Base-by-base conservation (phyloP, 1,140 invertebrate genomes). In the Asbolus verrucosus region DNA sequence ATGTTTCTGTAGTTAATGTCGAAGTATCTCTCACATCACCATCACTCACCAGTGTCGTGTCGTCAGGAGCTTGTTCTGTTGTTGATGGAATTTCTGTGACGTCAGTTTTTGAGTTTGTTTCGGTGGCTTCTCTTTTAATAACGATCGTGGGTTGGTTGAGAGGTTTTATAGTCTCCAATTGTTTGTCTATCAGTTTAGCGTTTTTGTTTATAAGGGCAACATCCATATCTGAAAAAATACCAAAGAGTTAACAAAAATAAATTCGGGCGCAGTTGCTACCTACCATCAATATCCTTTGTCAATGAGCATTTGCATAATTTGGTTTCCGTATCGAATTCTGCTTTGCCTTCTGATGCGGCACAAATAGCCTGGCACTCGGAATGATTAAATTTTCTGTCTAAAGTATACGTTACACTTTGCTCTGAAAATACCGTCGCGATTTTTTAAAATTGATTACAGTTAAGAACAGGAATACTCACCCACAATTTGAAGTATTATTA, bases 321-420 rank as follows among this genome's bases (percentile, higher is more conserved):
- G 14, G 21, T 24, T 24, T 54, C 46, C 11, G 11, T 0, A 14
- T 54, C 11, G 14, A 24, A 54, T 30, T 54, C 24, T 14, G 9
- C 6, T 30, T 54, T 19, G 46, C 3, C 21, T 54, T 8, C 19
- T 27, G 19, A 54, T 11, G 21, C 21, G n/a, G n/a, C 13, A 27
- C 46, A 54, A 54, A 54, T 54, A n/a, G 15, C 27, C 27, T 54
- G 14, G 14, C 46, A 54, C 19, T 54, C 46, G 11, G 19, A n/a
- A n/a, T 54, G 14, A 27, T 19, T 54, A 3, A 54, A 11, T 14
- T 54, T 54, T 24, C 9, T 54, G 6, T 54, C 21, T 24, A 54
- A n/a, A 54, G 18, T 13, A 27, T 54, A 13, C n/a, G 46, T 13
- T 14, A 6, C 11, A 27, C 46, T 27, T 24, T 27, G 46, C 11